Base-by-base conservation (phyloP, 2,888 invertebrate species). In the Drosophila fulvimacula region DNA sequence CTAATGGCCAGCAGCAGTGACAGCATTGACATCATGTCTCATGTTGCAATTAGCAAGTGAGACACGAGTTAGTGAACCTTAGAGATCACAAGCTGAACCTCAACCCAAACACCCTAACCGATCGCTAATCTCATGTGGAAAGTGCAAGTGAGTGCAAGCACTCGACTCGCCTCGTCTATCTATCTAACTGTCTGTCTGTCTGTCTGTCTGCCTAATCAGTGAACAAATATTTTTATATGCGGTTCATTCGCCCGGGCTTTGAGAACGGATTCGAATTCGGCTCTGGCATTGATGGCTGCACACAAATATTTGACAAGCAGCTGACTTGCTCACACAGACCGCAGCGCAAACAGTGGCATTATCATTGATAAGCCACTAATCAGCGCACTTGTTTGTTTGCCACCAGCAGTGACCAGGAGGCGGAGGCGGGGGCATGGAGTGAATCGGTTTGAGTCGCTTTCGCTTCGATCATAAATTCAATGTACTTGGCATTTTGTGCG, bases 41-140 rank as follows among this genome's bases (percentile, higher is more conserved):
- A 80, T 72, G 86, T 83, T 88, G 83, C 83, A 84, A 88, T 88
- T 88, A 85, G 67, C 66, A 85, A 80, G 76, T 85, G 77, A 69
- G 64, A 38, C 73, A 56, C 57, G 59, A 82, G 83, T 80, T 85
- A 74, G 27, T 88, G 88, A 88, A 88, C 86, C 72, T 82, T 30
- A 48, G 19, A 51, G 21, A 38, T 19, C 71, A 30, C 42, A 57
- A 36, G 32, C 68, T 60, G 55, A 48, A 53, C 49, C 55, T 21
- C 30, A n/a, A 13, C 34, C 13, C 21, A 7, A 32, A 5, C 36
- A 21, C 10, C 21, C 9, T 5, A 51, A 36, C 15, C 15, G 38
- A 51, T 32, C 59, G 32, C 57, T 77, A 79, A 81, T 81, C 82
- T 67, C 44, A 27, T 66, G 51, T 82, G 76, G 88, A 85, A 88